Base-by-base conservation (phyloP, 2,888 invertebrate species). In the Agrilus mali region DNA sequence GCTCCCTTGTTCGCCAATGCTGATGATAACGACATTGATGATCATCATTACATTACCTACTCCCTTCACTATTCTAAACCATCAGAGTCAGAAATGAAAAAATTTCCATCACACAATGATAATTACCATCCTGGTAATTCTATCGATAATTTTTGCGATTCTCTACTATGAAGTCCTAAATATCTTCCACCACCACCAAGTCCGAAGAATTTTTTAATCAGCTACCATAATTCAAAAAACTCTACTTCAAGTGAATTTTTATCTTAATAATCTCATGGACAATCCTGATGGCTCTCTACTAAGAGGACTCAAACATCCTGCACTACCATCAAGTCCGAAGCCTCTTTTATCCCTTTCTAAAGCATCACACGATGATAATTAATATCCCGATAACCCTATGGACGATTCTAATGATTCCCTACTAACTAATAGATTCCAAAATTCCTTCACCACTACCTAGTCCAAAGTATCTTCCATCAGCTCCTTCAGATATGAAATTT, bases 161-260 rank as follows among this genome's bases (percentile, higher is more conserved):
- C 43, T 45, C n/a, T 36, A 38, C 46, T 40, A 8, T 40, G 42
- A 35, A 44, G 47, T 27, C 36, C 43, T 22, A 48, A n/a, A n/a
- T n/a, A n/a, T n/a, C n/a, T n/a, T n/a, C n/a, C n/a, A n/a, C n/a
- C 39, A 38, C 46, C 42, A 8, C 41, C 44, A 35, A 44, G 47
- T 27, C 36, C 43, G 31, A 48, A n/a, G n/a, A n/a, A n/a, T n/a
- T n/a, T n/a, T n/a, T n/a, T n/a, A n/a, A n/a, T n/a, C n/a, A n/a
- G n/a, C n/a, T n/a, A n/a, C n/a, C n/a, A n/a, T n/a, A n/a, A n/a
- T n/a, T n/a, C n/a, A n/a, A n/a, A n/a, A n/a, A n/a, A n/a, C n/a
- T n/a, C n/a, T n/a, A n/a, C n/a, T n/a, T n/a, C n/a, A n/a, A n/a
- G n/a, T n/a, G n/a, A 38, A 38, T 40, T 43, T 36, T 14, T 33